Percentiles rank a stretch among this genome's conserved stretches.
Evolutionary conservation across 1,140 invertebrate species (phyloP).

Genomic region (Calephelis virginiensis): DNA sequence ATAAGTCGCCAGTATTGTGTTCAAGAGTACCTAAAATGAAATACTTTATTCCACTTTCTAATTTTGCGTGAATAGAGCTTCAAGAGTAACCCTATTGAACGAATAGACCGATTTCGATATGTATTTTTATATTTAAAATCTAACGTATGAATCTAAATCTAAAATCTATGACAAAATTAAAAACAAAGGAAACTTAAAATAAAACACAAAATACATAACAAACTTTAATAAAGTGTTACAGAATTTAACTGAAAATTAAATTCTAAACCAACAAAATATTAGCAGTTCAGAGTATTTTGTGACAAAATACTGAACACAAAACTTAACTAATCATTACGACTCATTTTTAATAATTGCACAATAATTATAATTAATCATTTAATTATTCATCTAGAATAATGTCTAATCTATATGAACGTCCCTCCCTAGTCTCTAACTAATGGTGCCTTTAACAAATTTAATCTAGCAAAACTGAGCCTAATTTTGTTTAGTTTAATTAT

Average conservation of each 20-base stretch:
- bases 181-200: conserved; percentile 22
- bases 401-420: neutral
- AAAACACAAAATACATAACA: conserved; percentile 34
- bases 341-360: conserved; percentile 1
- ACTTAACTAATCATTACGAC: neutral
- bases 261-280: conserved; percentile 42
- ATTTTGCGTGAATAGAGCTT: too few relatives aligned
- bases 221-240: conserved; percentile 53
- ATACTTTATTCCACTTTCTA: too few relatives aligned
- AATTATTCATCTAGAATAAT: neutral
- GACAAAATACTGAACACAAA: conserved; percentile 16
- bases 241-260: conserved; percentile 59
- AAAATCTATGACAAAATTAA: too few relatives aligned
- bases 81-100: too few relatives aligned
- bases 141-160: too few relatives aligned
- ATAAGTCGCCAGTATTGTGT: too few relatives aligned
- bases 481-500: too few relatives aligned
- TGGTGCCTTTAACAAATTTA: neutral
- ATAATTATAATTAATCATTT: neutral
- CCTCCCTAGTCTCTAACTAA: too few relatives aligned
- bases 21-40: too few relatives aligned
- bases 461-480: too few relatives aligned
- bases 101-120: too few relatives aligned
- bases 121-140: too few relatives aligned
- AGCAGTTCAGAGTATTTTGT: conserved; percentile 6